These are phyloP conservation scores for Actias luna DNA, from an alignment of 2,888 invertebrate species.

Conservation along the genomic window DNA sequence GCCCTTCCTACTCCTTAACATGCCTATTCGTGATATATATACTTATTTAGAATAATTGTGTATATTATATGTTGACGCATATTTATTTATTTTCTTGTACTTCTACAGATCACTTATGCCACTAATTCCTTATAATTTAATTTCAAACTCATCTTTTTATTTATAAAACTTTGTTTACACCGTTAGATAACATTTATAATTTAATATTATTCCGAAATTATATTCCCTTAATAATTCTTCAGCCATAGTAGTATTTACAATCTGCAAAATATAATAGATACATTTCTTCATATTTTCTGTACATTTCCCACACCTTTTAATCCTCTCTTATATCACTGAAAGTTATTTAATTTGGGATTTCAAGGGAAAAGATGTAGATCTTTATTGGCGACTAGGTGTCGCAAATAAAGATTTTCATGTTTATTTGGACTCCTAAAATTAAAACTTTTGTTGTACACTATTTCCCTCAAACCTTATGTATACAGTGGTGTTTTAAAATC, in stretches of 20 bases:
- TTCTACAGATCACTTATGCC: not conserved
- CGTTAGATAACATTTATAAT: not conserved
- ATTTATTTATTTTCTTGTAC: not conserved
- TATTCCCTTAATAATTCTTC: not conserved
- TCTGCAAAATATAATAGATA: not conserved
- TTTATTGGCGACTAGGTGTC: conserved; percentile 60
- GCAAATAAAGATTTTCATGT: conserved; percentile 61
- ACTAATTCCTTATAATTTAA: conserved; percentile 1
- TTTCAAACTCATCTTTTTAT: not conserved
- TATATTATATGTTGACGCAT: conserved; percentile 30
- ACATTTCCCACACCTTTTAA: not conserved
- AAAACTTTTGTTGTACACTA: conserved; percentile 8
- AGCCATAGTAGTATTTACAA: not conserved
- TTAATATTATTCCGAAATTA: conserved; percentile 1
- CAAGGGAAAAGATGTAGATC: conserved; percentile 47
- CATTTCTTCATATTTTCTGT: not conserved
- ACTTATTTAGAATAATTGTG: conserved; percentile 32
- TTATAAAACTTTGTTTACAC: not conserved
- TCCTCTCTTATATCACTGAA: conserved; percentile 48
- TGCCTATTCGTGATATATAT: conserved; percentile 16
- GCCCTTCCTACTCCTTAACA: conserved; percentile 53
- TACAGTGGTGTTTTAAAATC: conserved; percentile 76
- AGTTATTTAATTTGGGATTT: conserved; percentile 38
- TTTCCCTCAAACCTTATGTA: conserved; percentile 30
- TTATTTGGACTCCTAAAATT: conserved; percentile 27